Conservation (phyloP, 2,888 invertebrate species). For the Lasioglossum morio region DNA sequence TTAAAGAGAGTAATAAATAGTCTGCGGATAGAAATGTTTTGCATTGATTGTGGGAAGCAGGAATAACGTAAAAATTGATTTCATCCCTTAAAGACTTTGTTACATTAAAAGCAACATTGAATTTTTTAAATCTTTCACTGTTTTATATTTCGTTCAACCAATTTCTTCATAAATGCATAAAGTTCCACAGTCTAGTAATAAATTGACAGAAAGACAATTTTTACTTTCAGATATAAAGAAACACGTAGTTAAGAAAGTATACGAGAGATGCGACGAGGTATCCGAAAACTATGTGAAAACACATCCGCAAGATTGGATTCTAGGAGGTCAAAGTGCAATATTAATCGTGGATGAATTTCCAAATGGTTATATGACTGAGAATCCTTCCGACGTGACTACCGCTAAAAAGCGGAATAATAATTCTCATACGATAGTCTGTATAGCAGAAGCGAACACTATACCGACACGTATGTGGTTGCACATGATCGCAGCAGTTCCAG, state of each 20-base stretch:
- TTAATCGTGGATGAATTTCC: constrained; percentile 89
- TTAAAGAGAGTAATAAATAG: too few species aligned
- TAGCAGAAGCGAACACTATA: constrained; percentile 87
- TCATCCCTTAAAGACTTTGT: too few species aligned
- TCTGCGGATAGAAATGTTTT: too few species aligned
- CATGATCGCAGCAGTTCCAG: constrained; percentile 79
- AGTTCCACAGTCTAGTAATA: background rate
- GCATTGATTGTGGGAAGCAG: too few species aligned
- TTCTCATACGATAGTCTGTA: constrained; percentile 88
- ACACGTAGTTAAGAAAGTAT: constrained; percentile 86
- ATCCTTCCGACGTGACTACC: constrained; percentile 85
- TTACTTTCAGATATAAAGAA: constrained; percentile 86
- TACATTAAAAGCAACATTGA: too few species aligned
- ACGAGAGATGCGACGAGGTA: constrained; percentile 86
- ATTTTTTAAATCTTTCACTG: too few species aligned
- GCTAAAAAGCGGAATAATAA: constrained; percentile 85
- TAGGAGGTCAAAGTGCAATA: constrained; percentile 87
- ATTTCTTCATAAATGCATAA: too few species aligned
- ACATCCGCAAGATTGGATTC: constrained; percentile 85
- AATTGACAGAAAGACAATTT: background rate
- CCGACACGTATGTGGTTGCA: constrained; percentile 85
- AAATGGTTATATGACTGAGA: constrained; percentile 87
- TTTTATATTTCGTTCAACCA: too few species aligned
- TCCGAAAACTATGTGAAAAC: constrained; percentile 85
- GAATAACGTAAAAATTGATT: too few species aligned